A percentile compares a stretch with the other conserved stretches of the same genome.
These are phyloP conservation scores for Drosophila anceps DNA, from an alignment of 2,888 invertebrate species.

Conservation along the genomic window DNA sequence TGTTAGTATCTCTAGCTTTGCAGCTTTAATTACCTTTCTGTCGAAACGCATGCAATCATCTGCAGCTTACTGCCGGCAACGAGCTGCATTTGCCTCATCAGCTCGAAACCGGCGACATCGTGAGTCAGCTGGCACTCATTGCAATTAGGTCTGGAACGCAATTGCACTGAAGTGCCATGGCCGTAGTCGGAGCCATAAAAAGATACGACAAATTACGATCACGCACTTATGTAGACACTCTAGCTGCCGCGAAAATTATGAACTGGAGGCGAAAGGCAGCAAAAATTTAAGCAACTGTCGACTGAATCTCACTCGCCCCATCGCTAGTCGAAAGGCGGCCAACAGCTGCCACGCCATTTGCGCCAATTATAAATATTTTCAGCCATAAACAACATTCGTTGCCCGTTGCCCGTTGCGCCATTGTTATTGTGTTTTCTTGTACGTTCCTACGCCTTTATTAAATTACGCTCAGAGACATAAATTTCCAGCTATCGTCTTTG, in stretches of 20 bases:
- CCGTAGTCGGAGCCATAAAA: slow-evolving; percentile 43
- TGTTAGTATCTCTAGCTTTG: slow-evolving; percentile 13
- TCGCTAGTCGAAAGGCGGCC: slow-evolving; percentile 24
- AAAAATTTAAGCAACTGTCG: slow-evolving; percentile 4
- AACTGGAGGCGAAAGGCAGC: slow-evolving; percentile 13
- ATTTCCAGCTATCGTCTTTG: slow-evolving; percentile 51
- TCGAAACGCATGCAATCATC: slow-evolving; percentile 29
- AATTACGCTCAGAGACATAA: slow-evolving; percentile 69
- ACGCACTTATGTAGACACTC: slow-evolving; percentile 44
- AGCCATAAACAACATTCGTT: slow-evolving; percentile 76
- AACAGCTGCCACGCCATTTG: slow-evolving; percentile 61
- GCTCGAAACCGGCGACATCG: slow-evolving; percentile 21
- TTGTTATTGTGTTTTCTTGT: slow-evolving; percentile 32
- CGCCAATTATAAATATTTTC: slow-evolving; percentile 71
- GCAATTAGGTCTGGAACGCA: slow-evolving; percentile 53
- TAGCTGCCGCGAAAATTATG: slow-evolving; percentile 44
- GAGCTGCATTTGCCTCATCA: slow-evolving; percentile 34
- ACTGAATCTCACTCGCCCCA: not conserved
- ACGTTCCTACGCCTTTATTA: slow-evolving; percentile 59
- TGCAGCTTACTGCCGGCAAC: slow-evolving; percentile 29
- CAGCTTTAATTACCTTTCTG: slow-evolving; percentile 36
- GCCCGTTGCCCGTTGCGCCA: slow-evolving; percentile 35
- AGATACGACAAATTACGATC: slow-evolving; percentile 43
- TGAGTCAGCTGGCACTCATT: slow-evolving; percentile 33
- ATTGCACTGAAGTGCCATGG: slow-evolving; percentile 40